These are phyloP conservation scores for Dolichallabes microphthalmus DNA, from an alignment of 2,113 vertebrate species.

Conservation along the genomic window DNA sequence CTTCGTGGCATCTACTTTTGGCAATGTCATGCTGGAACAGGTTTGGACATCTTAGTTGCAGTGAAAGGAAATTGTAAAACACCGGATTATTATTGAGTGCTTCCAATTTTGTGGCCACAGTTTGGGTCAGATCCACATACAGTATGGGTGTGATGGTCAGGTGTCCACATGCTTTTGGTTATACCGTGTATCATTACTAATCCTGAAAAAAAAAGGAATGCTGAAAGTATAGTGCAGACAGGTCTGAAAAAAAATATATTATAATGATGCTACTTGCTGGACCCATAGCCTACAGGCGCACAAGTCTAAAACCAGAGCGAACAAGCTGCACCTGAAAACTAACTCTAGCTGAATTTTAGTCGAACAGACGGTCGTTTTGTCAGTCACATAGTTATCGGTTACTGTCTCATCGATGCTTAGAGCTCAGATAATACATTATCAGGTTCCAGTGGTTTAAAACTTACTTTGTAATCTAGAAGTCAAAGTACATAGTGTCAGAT, in stretches of 20 bases:
- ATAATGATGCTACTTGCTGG: not conserved
- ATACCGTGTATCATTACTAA: too few relatives aligned
- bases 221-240: not conserved
- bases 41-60: too few relatives aligned
- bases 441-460: conserved; percentile 1
- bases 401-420: not conserved
- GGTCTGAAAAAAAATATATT: not conserved
- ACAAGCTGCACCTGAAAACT: not conserved
- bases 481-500: conserved; percentile 9
- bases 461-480: conserved; percentile 24
- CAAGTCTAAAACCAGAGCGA: not conserved
- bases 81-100: not conserved
- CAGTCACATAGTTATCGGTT: not conserved
- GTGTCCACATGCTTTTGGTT: not conserved
- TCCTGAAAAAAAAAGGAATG: not conserved
- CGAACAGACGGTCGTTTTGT: not conserved
- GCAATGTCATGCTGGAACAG: too few relatives aligned
- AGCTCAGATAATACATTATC: not conserved
- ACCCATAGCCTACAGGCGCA: not conserved
- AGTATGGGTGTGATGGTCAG: not conserved
- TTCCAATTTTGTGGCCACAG: not conserved
- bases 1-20: not conserved
- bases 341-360: not conserved
- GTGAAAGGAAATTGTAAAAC: too few relatives aligned
- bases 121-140: not conserved